Evolutionary conservation across 1,140 invertebrate species (phyloP), one percentile per base, ranked within the genome.

Genomic region (Drosophila bocki): DNA sequence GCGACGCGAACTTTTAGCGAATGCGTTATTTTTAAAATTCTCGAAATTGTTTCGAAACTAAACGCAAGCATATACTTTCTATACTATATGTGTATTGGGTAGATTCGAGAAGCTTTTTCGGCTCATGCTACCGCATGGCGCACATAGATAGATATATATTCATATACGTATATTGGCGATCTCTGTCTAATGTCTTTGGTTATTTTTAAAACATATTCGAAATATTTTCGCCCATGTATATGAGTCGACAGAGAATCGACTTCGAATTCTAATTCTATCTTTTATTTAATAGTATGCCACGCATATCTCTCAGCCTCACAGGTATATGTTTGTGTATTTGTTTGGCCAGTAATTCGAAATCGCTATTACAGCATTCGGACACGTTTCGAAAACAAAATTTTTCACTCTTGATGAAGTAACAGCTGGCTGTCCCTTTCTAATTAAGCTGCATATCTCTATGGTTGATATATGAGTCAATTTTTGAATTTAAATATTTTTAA

Each of bases 1-100:
- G 80, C 59, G 83, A 81, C 56, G 80, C 82, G 74, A 85, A 75
- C 82, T 86, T 85, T 85, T 47, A 72, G 78, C 82, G 82, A 85
- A 78, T 67, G 82, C 75, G 88, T 83, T 91, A 91, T 91, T 91
- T 91, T 88, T 91, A 91, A 91, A 85, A 91, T 88, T 92, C 78
- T 91, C 91, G 84, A 91, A 91, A 88, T 72, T 82, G 88, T 92
- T 92, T 92, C 91, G 91, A 92, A 92, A 88, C 71, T 71, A 80
- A 84, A 79, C 78, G 79, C 78, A 53, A 11, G 39, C 47, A 54
- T 62, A 63, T 69, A 64, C 60, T 68, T 29, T 54, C 41, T 48
- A 50, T 51, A 39, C 37, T 60, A 62, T 50, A 74, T 77, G 39
- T 77, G 39, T 65, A 72, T 45, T 72, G 13, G 54, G 45, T 72